Base-by-base conservation (phyloP, 2,113 vertebrate species). In the Rhinolophus ferrumequinum region DNA sequence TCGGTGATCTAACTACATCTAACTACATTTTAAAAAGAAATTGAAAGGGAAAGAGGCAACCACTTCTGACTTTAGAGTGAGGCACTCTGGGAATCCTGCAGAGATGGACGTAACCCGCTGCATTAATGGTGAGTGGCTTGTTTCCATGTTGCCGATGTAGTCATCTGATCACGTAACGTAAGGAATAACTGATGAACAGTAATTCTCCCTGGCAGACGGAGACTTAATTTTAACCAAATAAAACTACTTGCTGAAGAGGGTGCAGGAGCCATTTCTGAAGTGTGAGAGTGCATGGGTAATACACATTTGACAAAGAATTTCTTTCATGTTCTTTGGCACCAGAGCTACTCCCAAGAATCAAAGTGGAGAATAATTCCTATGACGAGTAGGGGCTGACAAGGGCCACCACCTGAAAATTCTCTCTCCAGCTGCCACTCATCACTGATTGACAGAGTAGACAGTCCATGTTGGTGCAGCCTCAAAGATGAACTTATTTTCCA, bases 171-270 rank as follows among this genome's bases (percentile, higher is more conserved):
- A 35, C 44, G 94, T 18, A 92, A 96, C 93, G 90, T 92, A 95
- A 98, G 91, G 75, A 80, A 93, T 97, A 97, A 96, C 85, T 88
- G 73, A 98, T 93, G 92, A 97, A 93, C 41, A 76, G 38, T 79
- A 93, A 82, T 96, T 98, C 96, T 94, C 84, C 81, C 77, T 91
- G 60, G 84, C 93, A 98, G 88, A 96, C 52, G 3, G 54, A 80
- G 94, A 96, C 93, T 96, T 98, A 88, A 98, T 98, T 98, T 97
- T 97, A 98, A 82, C 92, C 94, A 94, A 97, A 97, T 90, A 97
- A 97, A 93, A 92, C 90, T 93, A 72, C 89, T 95, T 79, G 62
- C 90, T 97, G 88, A 93, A 96, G 80, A 97, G 64, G 44, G 87
- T 84, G 77, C n/a, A 81, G 95, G 73, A 85, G 90, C 62, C 80